Percentiles rank a stretch among this genome's conserved stretches.
Conservation (phyloP, 2,797 vertebrate genomes). For the Okamejei kenojei region DNA sequence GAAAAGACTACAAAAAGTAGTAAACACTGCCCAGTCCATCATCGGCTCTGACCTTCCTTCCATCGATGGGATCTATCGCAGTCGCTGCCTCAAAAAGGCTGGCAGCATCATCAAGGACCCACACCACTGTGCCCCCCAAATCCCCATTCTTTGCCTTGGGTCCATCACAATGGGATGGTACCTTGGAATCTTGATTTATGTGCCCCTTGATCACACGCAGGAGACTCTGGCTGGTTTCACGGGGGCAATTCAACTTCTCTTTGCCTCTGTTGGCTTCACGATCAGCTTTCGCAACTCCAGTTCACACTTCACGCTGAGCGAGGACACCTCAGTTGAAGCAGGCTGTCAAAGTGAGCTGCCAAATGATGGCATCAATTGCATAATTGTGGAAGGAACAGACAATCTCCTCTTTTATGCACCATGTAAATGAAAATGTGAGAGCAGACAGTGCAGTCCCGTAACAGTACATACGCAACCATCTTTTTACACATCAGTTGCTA, state of each 20-base stretch:
- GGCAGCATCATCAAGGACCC: too few species aligned
- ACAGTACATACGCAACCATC: constrained; percentile 9
- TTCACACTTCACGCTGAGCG: neutral
- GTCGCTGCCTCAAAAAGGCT: too few species aligned
- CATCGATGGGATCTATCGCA: too few species aligned
- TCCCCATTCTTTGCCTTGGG: neutral
- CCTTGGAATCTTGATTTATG: neutral
- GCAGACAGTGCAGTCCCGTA: neutral
- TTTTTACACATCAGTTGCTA: constrained; percentile 20
- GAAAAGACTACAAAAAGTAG: too few species aligned
- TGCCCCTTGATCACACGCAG: neutral
- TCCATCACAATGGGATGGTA: neutral
- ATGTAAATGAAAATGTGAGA: constrained; percentile 18
- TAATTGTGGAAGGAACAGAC: neutral
- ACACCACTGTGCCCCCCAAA: too few species aligned
- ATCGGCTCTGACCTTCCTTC: too few species aligned
- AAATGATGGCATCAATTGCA: neutral
- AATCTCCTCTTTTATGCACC: neutral
- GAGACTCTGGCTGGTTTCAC: neutral
- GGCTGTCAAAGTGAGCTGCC: neutral
- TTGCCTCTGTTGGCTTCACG: neutral
- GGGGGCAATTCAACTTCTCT: neutral
- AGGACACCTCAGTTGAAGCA: neutral
- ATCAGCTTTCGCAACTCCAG: neutral
- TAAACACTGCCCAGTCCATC: too few species aligned